Evolutionary conservation across 2,113 vertebrate genomes (phyloP).

Genomic region (Leptocoma aspasia): DNA sequence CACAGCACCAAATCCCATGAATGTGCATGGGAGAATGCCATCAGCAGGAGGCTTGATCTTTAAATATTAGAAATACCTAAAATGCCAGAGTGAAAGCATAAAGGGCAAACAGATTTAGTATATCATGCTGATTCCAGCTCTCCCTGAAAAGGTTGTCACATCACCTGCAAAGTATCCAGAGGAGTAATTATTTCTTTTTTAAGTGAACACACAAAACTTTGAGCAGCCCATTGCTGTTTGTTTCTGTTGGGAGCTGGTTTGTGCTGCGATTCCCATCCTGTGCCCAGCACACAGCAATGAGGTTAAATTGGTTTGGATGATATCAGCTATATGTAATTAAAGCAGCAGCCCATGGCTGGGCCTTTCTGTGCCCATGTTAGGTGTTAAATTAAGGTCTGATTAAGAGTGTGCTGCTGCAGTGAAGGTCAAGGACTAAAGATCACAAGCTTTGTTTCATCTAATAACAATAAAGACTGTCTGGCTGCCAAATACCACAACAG

Average conservation of each 20-base stretch:
- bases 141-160: neutral
- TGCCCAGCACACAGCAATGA: neutral
- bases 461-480: conserved; percentile 68
- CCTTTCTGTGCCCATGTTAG: conserved; percentile 69
- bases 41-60: neutral
- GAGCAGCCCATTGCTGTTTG: neutral
- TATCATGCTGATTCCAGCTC: neutral
- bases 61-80: neutral
- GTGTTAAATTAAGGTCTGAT: conserved; percentile 73
- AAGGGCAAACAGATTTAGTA: neutral
- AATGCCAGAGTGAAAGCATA: neutral
- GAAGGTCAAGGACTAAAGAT: conserved; percentile 74
- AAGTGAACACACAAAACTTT: neutral
- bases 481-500: conserved; percentile 67
- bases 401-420: conserved; percentile 57
- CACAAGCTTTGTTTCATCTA: conserved; percentile 69
- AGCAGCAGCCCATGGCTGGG: conserved; percentile 58
- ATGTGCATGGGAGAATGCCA: neutral
- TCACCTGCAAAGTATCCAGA: neutral
- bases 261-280: neutral
- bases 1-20: neutral
- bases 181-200: neutral
- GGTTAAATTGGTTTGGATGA: conserved; percentile 69
- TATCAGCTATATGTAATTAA: conserved; percentile 68
- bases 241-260: neutral